Percentiles rank a stretch among this genome's conserved stretches.
Evolutionary conservation across 2,113 vertebrate genomes (phyloP).

Genomic region (Hucho hucho): DNA sequence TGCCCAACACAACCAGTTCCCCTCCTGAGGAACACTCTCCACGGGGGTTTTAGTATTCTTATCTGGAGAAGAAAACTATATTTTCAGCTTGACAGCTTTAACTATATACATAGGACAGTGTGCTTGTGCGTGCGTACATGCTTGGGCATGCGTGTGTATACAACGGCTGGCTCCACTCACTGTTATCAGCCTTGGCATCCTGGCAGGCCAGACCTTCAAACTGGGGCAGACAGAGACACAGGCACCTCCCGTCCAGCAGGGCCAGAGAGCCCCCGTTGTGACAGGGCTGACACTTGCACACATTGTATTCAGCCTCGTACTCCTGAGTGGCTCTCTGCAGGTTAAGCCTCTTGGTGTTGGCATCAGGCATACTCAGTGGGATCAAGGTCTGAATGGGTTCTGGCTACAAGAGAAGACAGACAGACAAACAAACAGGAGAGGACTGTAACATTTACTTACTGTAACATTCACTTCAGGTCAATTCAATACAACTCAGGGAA

Average conservation of each 20-base stretch:
- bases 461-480: neutral
- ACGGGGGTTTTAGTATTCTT: neutral
- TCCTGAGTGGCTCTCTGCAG: slow-evolving; percentile 78
- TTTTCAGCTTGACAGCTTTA: neutral
- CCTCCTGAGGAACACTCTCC: slow-evolving; percentile 50
- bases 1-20: slow-evolving; percentile 81
- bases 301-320: slow-evolving; percentile 80
- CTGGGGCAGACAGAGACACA: slow-evolving; percentile 73
- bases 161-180: slow-evolving; percentile 54
- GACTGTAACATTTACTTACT: neutral
- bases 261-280: slow-evolving; percentile 80
- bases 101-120: neutral
- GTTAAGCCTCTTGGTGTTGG: slow-evolving; percentile 75
- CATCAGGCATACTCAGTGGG: slow-evolving; percentile 72
- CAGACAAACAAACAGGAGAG: slow-evolving; percentile 21
- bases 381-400: slow-evolving; percentile 80
- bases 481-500: too few species aligned
- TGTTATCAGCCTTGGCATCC: slow-evolving; percentile 56
- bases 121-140: neutral
- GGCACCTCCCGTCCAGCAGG: slow-evolving; percentile 81
- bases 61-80: slow-evolving; percentile 1
- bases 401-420: slow-evolving; percentile 53
- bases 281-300: slow-evolving; percentile 83
- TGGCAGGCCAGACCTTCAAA: slow-evolving; percentile 82
- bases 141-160: neutral